Evolutionary conservation across 2,797 vertebrate genomes (phyloP).

Genomic region (Siniperca scherzeri): DNA sequence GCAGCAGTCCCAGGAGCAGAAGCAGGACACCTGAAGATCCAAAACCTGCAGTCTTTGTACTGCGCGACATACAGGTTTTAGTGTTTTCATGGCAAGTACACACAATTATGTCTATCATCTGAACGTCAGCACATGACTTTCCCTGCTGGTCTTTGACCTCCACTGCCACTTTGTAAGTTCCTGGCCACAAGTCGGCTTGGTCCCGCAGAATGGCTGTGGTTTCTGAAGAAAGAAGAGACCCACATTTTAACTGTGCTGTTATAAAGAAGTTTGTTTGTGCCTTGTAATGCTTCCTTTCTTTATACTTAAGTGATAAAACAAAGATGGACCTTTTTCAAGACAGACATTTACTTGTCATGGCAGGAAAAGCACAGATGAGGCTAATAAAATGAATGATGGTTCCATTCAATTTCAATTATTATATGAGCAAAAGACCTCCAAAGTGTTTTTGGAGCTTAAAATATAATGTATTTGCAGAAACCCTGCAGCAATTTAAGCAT

Average conservation of each 20-base stretch:
- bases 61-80: conserved; percentile 21
- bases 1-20: conserved; percentile 84
- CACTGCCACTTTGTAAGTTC: conserved; percentile 75
- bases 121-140: conserved; percentile 68
- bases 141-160: conserved; percentile 83
- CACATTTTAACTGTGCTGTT: background rate
- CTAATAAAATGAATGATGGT: background rate
- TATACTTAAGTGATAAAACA: background rate
- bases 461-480: background rate
- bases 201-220: conserved; percentile 80
- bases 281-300: background rate
- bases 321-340: background rate
- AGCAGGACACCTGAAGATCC: conserved; percentile 78
- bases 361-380: conserved; percentile 3
- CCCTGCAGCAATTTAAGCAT: background rate
- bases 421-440: background rate
- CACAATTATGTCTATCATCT: conserved; percentile 75
- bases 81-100: conserved; percentile 73
- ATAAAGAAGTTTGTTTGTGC: background rate
- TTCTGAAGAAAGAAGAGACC: conserved; percentile 53
- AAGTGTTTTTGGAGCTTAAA: background rate
- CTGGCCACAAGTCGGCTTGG: conserved; percentile 77
- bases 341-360: background rate
- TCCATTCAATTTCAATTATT: conserved; percentile 1
- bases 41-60: background rate